Percentiles rank a stretch among this genome's conserved stretches.
These are phyloP conservation scores for Nyctibius bracteatus DNA, from an alignment of 2,113 vertebrate genomes.

Conservation along the genomic window DNA sequence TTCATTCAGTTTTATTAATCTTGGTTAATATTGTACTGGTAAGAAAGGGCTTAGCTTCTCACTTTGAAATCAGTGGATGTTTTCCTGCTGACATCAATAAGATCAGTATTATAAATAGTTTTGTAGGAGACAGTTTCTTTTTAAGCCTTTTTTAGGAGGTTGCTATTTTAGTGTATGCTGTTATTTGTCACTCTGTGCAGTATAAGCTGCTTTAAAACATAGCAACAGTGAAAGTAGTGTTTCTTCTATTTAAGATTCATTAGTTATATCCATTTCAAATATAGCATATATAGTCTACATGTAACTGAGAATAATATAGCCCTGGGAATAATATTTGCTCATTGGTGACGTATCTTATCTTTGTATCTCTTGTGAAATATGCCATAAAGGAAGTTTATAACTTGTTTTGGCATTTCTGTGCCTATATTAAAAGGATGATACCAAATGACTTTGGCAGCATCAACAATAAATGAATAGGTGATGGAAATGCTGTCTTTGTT, in stretches of 20 bases:
- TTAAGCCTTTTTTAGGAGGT: not conserved
- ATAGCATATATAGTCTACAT: not conserved
- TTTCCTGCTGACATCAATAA: not conserved
- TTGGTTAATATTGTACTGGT: not conserved
- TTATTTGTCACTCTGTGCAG: not conserved
- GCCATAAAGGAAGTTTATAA: not conserved
- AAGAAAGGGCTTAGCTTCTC: not conserved
- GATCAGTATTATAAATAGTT: not conserved
- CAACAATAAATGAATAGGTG: not conserved
- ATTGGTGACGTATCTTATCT: not conserved
- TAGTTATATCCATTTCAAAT: not conserved
- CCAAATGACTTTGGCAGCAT: not conserved
- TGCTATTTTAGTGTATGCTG: not conserved
- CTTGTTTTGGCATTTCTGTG: not conserved
- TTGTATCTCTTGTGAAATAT: not conserved
- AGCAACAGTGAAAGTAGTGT: not conserved
- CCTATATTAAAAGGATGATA: not conserved
- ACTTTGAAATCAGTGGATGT: not conserved
- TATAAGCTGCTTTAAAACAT: not conserved
- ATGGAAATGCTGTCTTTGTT: not conserved
- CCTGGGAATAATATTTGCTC: not conserved
- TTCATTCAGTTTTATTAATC: slow-evolving; percentile 45
- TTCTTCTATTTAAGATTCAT: not conserved
- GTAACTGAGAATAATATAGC: not conserved
- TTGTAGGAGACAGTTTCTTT: not conserved